A percentile compares a stretch with the other conserved stretches of the same genome.
These are phyloP conservation scores for Arnoldichthys spilopterus DNA, from an alignment of 2,797 vertebrate genomes.

Conservation along the genomic window DNA sequence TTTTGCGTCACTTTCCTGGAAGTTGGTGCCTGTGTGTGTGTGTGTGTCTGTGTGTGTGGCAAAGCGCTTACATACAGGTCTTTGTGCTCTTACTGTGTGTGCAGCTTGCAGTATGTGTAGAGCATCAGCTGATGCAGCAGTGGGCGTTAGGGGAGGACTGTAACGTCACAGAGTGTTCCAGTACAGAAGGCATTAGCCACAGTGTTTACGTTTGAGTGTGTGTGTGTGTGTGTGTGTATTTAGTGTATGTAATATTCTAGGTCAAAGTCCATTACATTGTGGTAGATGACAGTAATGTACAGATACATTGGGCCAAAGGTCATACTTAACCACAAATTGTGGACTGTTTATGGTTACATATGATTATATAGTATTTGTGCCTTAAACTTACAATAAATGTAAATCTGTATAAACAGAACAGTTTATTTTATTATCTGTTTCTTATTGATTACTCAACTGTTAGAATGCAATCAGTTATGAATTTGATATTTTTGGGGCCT, in stretches of 20 bases:
- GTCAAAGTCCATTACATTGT: background rate
- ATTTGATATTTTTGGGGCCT: no score
- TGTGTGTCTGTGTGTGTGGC: background rate
- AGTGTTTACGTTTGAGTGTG: background rate
- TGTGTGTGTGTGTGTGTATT: background rate
- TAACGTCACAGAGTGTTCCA: background rate
- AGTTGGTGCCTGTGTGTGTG: background rate
- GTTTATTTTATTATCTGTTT: no score
- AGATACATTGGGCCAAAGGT: background rate
- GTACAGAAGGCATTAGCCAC: background rate
- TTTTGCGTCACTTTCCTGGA: background rate
- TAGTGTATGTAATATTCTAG: background rate
- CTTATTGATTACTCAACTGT: no score
- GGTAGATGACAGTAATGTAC: background rate
- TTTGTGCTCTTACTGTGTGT: background rate
- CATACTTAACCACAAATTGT: background rate
- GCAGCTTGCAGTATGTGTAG: background rate
- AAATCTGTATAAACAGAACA: no score
- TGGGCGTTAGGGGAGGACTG: background rate
- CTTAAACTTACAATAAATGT: background rate
- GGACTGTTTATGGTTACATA: background rate
- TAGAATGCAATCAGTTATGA: no score
- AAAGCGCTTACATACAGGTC: background rate
- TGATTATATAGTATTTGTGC: background rate
- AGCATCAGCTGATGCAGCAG: slow-evolving; percentile 1